phyloP scores from a whole-genome alignment of 2,888 invertebrate genomes.

The Darwinula stevensoni region DNA sequence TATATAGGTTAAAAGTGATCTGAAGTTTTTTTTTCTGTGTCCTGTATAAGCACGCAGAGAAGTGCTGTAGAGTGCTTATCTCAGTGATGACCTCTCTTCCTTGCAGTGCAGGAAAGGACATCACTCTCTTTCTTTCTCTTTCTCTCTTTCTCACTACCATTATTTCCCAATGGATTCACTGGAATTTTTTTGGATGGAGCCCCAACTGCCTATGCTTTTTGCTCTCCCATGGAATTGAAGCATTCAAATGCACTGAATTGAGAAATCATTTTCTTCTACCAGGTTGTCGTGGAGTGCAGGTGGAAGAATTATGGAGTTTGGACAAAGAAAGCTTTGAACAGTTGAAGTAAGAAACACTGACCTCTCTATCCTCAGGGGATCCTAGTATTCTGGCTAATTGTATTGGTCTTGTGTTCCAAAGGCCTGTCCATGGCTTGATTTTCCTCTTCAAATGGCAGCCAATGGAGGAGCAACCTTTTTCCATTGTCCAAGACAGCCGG shows the following conservation, averaged over 20 bases:
- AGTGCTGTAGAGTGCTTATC: no score
- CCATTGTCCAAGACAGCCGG: slow-evolving; percentile 44
- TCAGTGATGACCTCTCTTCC: no score
- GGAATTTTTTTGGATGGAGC: no score
- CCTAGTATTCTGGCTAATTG: neutral
- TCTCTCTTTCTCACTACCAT: no score
- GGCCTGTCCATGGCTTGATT: slow-evolving; percentile 91
- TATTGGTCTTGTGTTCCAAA: slow-evolving; percentile 17
- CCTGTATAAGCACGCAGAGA: no score
- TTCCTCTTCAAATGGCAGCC: slow-evolving; percentile 71
- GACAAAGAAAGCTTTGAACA: slow-evolving; percentile 64
- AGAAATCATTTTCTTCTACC: slow-evolving; percentile 12
- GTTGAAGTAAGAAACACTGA: slow-evolving; percentile 31
- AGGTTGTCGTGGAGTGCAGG: slow-evolving; percentile 82
- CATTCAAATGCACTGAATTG: neutral
- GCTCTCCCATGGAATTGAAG: no score
- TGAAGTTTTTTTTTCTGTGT: no score
- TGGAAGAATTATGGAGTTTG: slow-evolving; percentile 89
- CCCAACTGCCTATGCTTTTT: no score
- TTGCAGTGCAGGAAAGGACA: no score
- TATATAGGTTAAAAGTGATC: no score
- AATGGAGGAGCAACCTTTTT: slow-evolving; percentile 23
- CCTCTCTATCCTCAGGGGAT: neutral
- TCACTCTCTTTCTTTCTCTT: no score
- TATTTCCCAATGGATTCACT: no score